Conservation (phyloP, 2,797 vertebrate species). For the Hyperoplus lanceolatus region DNA sequence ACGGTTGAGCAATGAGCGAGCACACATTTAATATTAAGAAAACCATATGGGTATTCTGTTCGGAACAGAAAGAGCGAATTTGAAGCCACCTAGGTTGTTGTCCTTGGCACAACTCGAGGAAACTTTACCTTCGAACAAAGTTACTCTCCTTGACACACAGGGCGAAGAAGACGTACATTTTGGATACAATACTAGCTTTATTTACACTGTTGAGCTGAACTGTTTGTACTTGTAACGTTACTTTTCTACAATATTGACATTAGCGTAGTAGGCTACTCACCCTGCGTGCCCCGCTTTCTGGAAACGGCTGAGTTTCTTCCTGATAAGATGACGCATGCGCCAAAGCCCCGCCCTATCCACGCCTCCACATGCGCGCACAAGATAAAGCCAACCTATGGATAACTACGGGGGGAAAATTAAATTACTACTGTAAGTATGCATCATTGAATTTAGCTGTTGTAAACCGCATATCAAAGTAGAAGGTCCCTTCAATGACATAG, state of each 20-base stretch:
- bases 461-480: too few relatives aligned
- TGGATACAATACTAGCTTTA: accelerated
- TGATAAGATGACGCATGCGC: conserved; percentile 65
- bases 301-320: conserved; percentile 51
- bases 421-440: too few relatives aligned
- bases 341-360: conserved; percentile 56
- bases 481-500: too few relatives aligned
- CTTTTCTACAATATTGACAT: background rate
- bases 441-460: too few relatives aligned
- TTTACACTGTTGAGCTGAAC: accelerated
- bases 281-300: background rate
- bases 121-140: conserved; percentile 53
- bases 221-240: accelerated
- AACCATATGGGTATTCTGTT: accelerated
- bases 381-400: conserved; percentile 54
- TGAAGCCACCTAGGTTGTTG: conserved; percentile 32
- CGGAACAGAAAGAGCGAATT: background rate
- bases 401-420: too few relatives aligned
- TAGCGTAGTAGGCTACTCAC: background rate
- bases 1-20: accelerated
- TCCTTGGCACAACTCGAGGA: conserved; percentile 67
- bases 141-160: background rate
- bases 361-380: conserved; percentile 57
- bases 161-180: accelerated
- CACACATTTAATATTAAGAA: background rate